Evolutionary conservation across 2,888 invertebrate genomes (phyloP).

Genomic region (Ochropacha duplaris): DNA sequence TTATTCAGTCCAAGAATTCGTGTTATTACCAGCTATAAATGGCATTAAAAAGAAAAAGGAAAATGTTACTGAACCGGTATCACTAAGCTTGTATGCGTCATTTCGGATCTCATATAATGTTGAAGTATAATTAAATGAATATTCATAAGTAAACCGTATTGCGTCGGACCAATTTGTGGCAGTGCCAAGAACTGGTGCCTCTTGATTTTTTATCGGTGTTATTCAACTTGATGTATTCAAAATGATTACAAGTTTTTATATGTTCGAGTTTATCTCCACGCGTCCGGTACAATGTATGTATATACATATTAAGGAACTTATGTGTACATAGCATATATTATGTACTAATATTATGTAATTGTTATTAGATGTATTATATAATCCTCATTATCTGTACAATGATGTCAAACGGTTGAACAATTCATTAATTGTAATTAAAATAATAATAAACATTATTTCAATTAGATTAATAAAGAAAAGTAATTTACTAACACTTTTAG

Average conservation of each 20-base stretch:
- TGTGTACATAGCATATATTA: too few species aligned
- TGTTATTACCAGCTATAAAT: constrained; percentile 50
- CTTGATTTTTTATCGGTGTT: constrained; percentile 64
- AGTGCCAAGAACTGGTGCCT: constrained; percentile 59
- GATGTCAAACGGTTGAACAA: constrained; percentile 9
- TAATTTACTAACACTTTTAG: too few species aligned
- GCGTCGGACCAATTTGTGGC: constrained; percentile 65
- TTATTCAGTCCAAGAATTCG: constrained; percentile 38
- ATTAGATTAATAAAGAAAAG: too few species aligned
- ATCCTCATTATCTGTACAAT: background rate
- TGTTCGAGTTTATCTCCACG: constrained; percentile 56
- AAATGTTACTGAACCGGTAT: constrained; percentile 50
- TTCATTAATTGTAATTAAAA: background rate
- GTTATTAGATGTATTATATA: constrained; percentile 5
- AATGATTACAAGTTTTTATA: constrained; percentile 64
- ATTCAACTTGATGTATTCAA: constrained; percentile 59
- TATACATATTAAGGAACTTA: constrained; percentile 54
- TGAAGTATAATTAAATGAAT: constrained; percentile 67
- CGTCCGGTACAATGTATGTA: constrained; percentile 43
- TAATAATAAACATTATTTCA: background rate
- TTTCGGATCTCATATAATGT: constrained; percentile 49
- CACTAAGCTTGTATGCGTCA: constrained; percentile 61
- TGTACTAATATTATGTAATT: too few species aligned
- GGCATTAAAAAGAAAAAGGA: constrained; percentile 41
- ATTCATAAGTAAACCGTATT: constrained; percentile 62